These are phyloP conservation scores for Melitaea cinxia DNA, from an alignment of 1,140 invertebrate genomes.

Conservation along the genomic window DNA sequence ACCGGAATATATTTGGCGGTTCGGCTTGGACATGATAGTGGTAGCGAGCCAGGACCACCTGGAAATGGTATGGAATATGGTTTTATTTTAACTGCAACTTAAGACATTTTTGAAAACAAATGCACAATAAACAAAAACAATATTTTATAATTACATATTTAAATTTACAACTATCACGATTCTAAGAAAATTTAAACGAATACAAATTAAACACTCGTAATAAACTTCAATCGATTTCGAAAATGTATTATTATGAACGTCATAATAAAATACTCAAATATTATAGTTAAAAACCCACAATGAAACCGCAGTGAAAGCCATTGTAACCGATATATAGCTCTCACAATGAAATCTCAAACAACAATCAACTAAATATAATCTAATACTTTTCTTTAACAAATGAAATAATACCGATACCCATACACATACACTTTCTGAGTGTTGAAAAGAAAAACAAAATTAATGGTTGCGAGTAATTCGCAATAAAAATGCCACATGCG, in stretches of 20 bases:
- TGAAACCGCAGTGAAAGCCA: constrained; percentile 27
- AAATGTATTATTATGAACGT: not conserved
- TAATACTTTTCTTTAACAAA: constrained; percentile 38
- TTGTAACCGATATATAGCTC: constrained; percentile 61
- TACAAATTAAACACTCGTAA: not conserved
- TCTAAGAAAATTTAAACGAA: too few relatives aligned
- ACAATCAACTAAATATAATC: constrained; percentile 26
- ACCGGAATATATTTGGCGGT: too few relatives aligned
- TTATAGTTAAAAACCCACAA: constrained; percentile 17
- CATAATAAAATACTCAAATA: constrained; percentile 4
- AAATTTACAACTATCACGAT: too few relatives aligned
- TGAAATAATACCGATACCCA: constrained; percentile 61
- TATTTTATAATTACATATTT: too few relatives aligned
- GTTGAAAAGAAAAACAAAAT: constrained; percentile 77
- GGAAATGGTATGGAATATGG: too few relatives aligned
- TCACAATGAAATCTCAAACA: constrained; percentile 39
- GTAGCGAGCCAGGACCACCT: too few relatives aligned
- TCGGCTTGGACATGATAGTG: too few relatives aligned
- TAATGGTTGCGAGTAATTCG: constrained; percentile 80
- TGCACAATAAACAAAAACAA: too few relatives aligned
- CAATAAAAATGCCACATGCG: constrained; percentile 82
- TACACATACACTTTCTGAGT: constrained; percentile 57
- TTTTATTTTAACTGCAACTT: too few relatives aligned
- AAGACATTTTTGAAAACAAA: too few relatives aligned
- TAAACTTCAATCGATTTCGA: not conserved